Base-by-base conservation (phyloP, 2,797 vertebrate genomes). In the Otolemur crassicaudatus region DNA sequence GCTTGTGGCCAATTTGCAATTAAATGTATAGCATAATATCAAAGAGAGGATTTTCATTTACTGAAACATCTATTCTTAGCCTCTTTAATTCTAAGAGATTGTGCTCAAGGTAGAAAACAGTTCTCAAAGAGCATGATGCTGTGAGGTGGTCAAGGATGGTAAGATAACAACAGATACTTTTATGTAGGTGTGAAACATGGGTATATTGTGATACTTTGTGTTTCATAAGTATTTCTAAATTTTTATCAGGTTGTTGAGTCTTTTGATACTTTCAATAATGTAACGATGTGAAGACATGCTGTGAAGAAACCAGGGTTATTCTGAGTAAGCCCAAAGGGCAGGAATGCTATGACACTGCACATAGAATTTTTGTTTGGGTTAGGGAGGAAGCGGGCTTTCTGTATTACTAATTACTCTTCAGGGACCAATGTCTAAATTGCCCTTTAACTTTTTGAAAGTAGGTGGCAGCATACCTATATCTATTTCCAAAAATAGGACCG, bases 181-280 rank as follows among this genome's bases (percentile, higher is more conserved):
- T 37, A 60, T 6, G 60, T 58, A 84, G 13, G 22, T 46, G 29
- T 29, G 16, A 90, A 92, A 27, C 37, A 25, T 34, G 10, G 17
- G 53, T 49, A 8, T n/a, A 56, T 40, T 82, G 31, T 67, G 31
- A 49, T 70, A 85, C 72, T 53, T 53, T 56, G n/a, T 88, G 67
- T 65, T 91, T 92, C 69, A 25, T 75, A 82, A 83, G 65, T 85
- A 81, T 61, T 84, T 76, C 5, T 65, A 10, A 60, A 40, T 87
- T 96, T 93, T 40, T 63, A n/a, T 60, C 65, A 31, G 83, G 25
- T 84, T 92, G 27, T 90, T 94, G 58, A 86, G 25, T 23, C 70
- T 94, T 75, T 27, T 20, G 31, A 83, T 80, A 79, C 7, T 79
- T 91, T 83, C 22, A 70, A 23, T 80, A 87, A 60, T 87, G 31